Percentiles rank a stretch among this genome's conserved stretches.
Evolutionary conservation across 2,888 invertebrate genomes (phyloP).

Genomic region (Oxytorus armatus): DNA sequence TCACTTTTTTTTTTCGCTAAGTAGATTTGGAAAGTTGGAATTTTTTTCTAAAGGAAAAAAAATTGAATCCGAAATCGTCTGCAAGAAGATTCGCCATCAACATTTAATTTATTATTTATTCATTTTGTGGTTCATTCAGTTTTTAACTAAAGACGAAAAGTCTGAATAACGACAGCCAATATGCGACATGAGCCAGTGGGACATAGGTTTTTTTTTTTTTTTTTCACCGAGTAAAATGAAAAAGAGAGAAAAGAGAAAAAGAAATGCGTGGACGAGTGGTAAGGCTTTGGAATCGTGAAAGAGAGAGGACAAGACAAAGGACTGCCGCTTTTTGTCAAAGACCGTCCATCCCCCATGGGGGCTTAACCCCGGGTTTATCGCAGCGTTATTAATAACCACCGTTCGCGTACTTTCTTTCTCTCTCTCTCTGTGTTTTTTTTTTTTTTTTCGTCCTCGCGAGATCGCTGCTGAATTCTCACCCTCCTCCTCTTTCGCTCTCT

Average conservation of each 20-base stretch:
- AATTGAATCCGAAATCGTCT: too few species aligned
- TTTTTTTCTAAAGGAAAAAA: too few species aligned
- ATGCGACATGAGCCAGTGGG: background rate
- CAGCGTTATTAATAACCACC: conserved; percentile 79
- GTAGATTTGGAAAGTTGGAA: too few species aligned
- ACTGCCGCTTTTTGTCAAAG: conserved; percentile 76
- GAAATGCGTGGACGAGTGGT: conserved; percentile 26
- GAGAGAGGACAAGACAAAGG: conserved; percentile 64
- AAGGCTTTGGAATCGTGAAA: conserved; percentile 44
- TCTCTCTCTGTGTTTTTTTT: conserved; percentile 58
- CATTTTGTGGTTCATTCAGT: too few species aligned
- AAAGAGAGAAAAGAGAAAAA: conserved; percentile 37
- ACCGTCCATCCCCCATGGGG: conserved; percentile 76
- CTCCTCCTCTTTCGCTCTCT: conserved; percentile 23
- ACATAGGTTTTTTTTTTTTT: background rate
- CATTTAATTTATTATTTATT: too few species aligned
- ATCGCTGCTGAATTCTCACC: conserved; percentile 21
- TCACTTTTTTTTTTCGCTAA: too few species aligned
- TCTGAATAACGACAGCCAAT: background rate
- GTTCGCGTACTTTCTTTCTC: conserved; percentile 61
- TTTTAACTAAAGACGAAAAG: background rate
- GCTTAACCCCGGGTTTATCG: conserved; percentile 78
- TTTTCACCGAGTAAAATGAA: background rate
- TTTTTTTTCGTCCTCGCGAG: conserved; percentile 20
- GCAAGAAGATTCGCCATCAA: too few species aligned